Conservation (phyloP, 2,797 vertebrate genomes). For the Vultur gryphus region DNA sequence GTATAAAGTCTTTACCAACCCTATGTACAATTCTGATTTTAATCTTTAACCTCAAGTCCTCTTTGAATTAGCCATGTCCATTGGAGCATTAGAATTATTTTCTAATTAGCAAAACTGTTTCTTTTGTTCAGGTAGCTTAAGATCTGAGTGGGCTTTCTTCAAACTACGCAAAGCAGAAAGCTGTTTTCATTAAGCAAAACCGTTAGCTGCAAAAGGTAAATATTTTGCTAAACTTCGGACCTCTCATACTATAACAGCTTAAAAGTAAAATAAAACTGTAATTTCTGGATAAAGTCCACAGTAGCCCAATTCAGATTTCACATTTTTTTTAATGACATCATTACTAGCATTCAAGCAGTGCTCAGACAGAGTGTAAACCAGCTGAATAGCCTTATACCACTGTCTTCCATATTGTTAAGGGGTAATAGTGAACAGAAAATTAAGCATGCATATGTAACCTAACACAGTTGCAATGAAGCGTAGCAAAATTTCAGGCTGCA, state of each 20-base stretch:
- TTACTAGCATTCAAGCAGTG: background rate
- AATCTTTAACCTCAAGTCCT: slow-evolving; percentile 27
- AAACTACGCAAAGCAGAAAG: background rate
- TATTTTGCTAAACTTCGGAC: background rate
- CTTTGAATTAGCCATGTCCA: slow-evolving; percentile 7
- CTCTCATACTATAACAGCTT: background rate
- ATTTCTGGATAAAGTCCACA: background rate
- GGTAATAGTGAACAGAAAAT: slow-evolving; percentile 33
- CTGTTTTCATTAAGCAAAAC: background rate
- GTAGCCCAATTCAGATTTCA: background rate
- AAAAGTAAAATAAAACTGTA: background rate
- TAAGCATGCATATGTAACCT: background rate
- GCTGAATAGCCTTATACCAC: background rate
- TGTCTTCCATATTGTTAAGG: background rate
- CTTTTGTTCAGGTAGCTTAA: background rate
- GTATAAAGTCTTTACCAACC: background rate
- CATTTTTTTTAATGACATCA: background rate
- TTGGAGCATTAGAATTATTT: background rate
- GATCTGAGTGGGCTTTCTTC: slow-evolving; percentile 16
- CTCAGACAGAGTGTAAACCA: background rate
- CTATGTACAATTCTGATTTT: background rate
- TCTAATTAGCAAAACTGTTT: background rate
- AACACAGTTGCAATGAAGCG: background rate
- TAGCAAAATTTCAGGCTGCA: background rate
- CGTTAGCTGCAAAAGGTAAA: background rate